Base-by-base conservation (phyloP, 2,888 invertebrate species). In the Lepidocyrtoides sp. region DNA sequence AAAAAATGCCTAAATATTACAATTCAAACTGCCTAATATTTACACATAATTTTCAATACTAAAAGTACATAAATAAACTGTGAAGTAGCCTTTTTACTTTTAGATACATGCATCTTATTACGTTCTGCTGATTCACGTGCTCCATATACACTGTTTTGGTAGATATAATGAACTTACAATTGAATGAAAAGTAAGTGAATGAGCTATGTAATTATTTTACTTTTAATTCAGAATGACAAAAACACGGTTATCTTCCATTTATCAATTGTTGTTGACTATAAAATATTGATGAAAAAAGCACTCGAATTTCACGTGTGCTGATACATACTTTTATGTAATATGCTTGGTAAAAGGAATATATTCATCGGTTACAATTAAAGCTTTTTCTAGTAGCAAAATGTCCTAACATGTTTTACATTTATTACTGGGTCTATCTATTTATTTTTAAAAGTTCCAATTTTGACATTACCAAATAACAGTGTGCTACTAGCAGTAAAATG, bases 101-200 rank as follows among this genome's bases (percentile, higher is more conserved):
- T 60, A 20, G n/a, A 17, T 60, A 60, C 20, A 60, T 60, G 23
- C 12, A 23, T 17, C 60, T 20, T 23, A 60, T 60, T 60, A 72
- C 23, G 17, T 44, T 44, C 7, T 48, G 41, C 14, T 48, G 75
- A 3, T 48, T 75, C 75, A 75, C 75, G 75, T 44, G 48, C 48
- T 48, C 48, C 48, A 48, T 48, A 75, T 48, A 69, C 66, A 72
- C 23, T 23, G 23, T 0, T 36, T 17, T 57, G 8, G 20, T 57
- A 20, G 3, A 2, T 3, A 57, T 8, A 23, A 5, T 23, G 36
- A 5, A 14, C 7, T 48, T n/a, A n/a, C n/a, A n/a, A n/a, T n/a
- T n/a, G n/a, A n/a, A n/a, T n/a, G n/a, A n/a, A n/a, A n/a, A n/a
- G n/a, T n/a, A n/a, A n/a, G 26, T 57, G 26, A 48, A 75, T 75